A percentile compares a stretch with the other conserved stretches of the same genome.
Conservation (phyloP, 1,140 invertebrate genomes). For the Drosophila varians region DNA sequence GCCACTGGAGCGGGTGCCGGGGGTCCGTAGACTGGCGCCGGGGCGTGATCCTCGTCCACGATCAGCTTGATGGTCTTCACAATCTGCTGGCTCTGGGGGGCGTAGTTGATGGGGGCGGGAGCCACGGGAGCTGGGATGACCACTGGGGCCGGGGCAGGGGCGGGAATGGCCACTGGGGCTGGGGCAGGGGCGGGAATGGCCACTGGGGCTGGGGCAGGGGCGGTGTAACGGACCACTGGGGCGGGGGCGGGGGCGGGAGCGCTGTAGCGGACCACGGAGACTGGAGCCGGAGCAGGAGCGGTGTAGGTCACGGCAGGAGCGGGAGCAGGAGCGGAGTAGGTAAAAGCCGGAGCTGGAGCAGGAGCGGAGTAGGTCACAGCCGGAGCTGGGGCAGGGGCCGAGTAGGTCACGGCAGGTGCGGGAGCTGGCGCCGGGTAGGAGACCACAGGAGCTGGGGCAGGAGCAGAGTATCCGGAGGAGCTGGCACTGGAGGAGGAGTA, state of each 20-base stretch:
- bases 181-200: conserved; percentile 22
- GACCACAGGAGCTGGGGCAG: conserved; percentile 27
- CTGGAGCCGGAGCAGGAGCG: conserved; percentile 13
- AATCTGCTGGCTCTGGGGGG: conserved; percentile 47
- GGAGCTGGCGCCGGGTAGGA: conserved; percentile 27
- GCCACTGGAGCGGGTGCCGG: conserved; percentile 31
- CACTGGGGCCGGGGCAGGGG: conserved; percentile 10
- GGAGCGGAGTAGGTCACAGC: conserved; percentile 31
- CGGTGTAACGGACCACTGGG: conserved; percentile 12
- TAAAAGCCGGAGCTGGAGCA: conserved; percentile 7
- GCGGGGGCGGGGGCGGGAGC: conserved; percentile 33
- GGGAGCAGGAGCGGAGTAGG: conserved; percentile 31
- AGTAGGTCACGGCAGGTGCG: conserved; percentile 30
- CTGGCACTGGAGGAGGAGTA: conserved; percentile 33
- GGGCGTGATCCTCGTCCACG: conserved; percentile 60
- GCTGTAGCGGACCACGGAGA: conserved; percentile 23
- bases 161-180: conserved; percentile 3
- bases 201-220: conserved; percentile 31
- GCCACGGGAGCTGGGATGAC: conserved; percentile 16
- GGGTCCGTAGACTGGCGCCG: conserved; percentile 59
- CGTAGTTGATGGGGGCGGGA: conserved; percentile 9
- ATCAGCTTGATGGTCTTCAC: conserved; percentile 77
- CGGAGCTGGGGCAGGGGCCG: conserved; percentile 39
- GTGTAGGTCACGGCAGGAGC: conserved; percentile 25
- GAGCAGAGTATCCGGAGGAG: conserved; percentile 31